Conservation (phyloP, 2,888 invertebrate genomes). For the Parochlus steinenii region DNA sequence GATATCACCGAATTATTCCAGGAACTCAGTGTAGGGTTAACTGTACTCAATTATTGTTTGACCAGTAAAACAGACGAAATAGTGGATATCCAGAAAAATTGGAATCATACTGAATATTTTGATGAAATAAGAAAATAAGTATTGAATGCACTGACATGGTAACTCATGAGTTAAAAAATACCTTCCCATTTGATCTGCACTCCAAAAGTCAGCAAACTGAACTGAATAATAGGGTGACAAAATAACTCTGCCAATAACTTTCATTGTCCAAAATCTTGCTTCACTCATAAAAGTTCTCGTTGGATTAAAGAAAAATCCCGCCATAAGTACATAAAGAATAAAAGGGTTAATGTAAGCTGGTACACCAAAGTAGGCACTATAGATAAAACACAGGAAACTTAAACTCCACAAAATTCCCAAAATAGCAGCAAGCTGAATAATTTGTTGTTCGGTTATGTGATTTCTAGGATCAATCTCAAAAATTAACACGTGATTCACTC, state of each 20-base stretch:
- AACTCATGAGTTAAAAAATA: too few species aligned
- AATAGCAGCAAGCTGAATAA: slow-evolving; percentile 59
- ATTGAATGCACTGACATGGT: too few species aligned
- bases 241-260: slow-evolving; percentile 40
- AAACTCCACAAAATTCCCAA: slow-evolving; percentile 62
- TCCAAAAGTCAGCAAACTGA: slow-evolving; percentile 73
- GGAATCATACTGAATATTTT: slow-evolving; percentile 60
- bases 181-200: slow-evolving; percentile 70
- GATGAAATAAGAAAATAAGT: too few species aligned
- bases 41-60: slow-evolving; percentile 39
- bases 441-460: slow-evolving; percentile 57
- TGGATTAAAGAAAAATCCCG: slow-evolving; percentile 58
- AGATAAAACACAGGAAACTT: slow-evolving; percentile 48
- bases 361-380: slow-evolving; percentile 43
- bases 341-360: slow-evolving; percentile 65
- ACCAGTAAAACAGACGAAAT: slow-evolving; percentile 59
- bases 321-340: slow-evolving; percentile 46
- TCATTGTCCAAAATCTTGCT: slow-evolving; percentile 55
- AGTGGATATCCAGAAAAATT: slow-evolving; percentile 63
- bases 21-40: background rate
- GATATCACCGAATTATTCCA: slow-evolving; percentile 31
- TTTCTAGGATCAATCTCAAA: slow-evolving; percentile 68
- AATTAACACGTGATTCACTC: slow-evolving; percentile 70
- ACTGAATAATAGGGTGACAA: slow-evolving; percentile 63
- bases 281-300: slow-evolving; percentile 56